Percentiles rank a stretch among this genome's conserved stretches.
Evolutionary conservation across 53 echinoderm and acorn worm genomes (phyloP).

Genomic region (Mesocentrotus franciscanus): DNA sequence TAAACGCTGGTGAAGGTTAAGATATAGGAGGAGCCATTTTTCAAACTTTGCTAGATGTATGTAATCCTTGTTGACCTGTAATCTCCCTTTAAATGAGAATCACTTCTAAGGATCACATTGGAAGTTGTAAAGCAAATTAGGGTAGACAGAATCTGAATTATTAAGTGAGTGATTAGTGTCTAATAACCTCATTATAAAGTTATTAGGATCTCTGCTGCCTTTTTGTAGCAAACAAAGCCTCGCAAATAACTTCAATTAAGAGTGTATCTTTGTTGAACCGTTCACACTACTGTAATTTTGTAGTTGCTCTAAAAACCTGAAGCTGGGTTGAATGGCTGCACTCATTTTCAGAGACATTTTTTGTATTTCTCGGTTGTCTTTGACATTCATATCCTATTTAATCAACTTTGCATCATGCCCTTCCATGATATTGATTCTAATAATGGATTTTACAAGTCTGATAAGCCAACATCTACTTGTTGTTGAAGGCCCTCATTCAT

Average conservation of each 20-base stretch:
- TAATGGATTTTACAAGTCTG: too few relatives aligned
- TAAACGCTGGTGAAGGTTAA: background rate
- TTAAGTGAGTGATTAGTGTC: background rate
- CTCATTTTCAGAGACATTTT: background rate
- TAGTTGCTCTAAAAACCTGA: background rate
- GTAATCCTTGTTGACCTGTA: background rate
- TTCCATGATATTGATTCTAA: too few relatives aligned
- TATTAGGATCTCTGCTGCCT: slow-evolving; percentile 12
- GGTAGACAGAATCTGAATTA: slow-evolving; percentile 15
- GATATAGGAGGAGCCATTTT: background rate
- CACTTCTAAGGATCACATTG: background rate
- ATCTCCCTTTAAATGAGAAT: background rate
- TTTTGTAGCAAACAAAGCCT: background rate
- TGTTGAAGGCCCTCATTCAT: too few relatives aligned
- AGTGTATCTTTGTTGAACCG: background rate
- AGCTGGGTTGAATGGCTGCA: background rate
- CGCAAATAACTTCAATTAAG: background rate
- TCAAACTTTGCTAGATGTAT: background rate
- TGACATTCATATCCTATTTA: too few relatives aligned
- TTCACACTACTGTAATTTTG: background rate
- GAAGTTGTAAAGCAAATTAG: background rate
- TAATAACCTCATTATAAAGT: slow-evolving; percentile 22
- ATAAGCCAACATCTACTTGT: too few relatives aligned
- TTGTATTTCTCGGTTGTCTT: too few relatives aligned
- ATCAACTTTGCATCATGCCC: too few relatives aligned